Conservation (phyloP, 2,888 invertebrate genomes). For the Acleris holmiana region DNA sequence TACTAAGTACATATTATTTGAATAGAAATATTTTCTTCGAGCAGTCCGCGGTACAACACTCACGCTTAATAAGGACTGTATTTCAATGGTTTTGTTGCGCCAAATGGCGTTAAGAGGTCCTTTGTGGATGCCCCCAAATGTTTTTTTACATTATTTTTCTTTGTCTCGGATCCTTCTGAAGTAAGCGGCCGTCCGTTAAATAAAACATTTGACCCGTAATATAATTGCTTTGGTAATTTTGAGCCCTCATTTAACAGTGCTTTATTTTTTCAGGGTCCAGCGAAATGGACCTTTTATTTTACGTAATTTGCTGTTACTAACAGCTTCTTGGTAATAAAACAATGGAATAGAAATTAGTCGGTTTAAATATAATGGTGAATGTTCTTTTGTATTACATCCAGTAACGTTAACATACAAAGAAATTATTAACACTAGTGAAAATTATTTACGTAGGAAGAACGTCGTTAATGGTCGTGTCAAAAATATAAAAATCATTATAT, state of each 20-base stretch:
- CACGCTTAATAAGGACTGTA: slow-evolving; percentile 67
- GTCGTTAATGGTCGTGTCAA: too few relatives aligned
- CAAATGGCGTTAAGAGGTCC: slow-evolving; percentile 65
- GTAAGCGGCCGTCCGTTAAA: slow-evolving; percentile 58
- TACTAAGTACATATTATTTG: too few relatives aligned
- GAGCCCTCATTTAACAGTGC: slow-evolving; percentile 63
- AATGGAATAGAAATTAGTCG: slow-evolving; percentile 6
- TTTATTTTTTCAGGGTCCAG: slow-evolving; percentile 50
- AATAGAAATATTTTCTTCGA: neutral
- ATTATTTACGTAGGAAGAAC: too few relatives aligned
- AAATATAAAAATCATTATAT: too few relatives aligned
- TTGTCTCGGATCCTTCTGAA: slow-evolving; percentile 62
- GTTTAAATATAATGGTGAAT: neutral
- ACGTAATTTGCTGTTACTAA: slow-evolving; percentile 22
- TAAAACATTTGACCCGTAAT: slow-evolving; percentile 73
- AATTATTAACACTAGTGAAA: too few relatives aligned
- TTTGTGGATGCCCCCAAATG: slow-evolving; percentile 65
- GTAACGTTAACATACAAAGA: too few relatives aligned
- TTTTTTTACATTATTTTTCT: slow-evolving; percentile 69
- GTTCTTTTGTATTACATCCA: too few relatives aligned
- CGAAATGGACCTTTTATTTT: slow-evolving; percentile 9
- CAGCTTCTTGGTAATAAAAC: neutral
- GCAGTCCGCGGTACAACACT: slow-evolving; percentile 32
- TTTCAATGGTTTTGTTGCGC: slow-evolving; percentile 56
- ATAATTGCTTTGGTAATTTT: slow-evolving; percentile 73